Evolutionary conservation across 2,797 vertebrate genomes (phyloP), one percentile per base, ranked within the genome.

Genomic region (Girardinus metallicus): DNA sequence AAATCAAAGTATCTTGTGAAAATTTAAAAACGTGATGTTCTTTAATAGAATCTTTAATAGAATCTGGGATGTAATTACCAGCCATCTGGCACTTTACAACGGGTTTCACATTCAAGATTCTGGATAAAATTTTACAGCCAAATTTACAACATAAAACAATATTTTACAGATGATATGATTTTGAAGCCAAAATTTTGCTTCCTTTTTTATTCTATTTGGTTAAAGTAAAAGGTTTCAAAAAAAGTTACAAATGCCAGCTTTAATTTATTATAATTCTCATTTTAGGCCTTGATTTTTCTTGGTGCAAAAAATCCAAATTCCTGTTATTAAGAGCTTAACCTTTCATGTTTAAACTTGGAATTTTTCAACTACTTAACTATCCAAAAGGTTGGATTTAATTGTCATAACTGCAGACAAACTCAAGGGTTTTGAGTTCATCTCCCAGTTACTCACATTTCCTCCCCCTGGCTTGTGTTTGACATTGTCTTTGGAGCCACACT

Each of bases 401-500:
- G 79, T 89, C 85, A 90, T 88, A 93, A 92, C 89, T 90, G 86
- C 76, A 93, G 92, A 92, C 90, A 92, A 81, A 93, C 91, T 93
- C 91, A 91, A 91, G 87, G 89, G 83, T 82, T 77, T 88, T 88
- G 89, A 94, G 91, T 91, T 92, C 77, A 87, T 92, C 91, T 89
- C 85, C 80, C 80, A 73, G 84, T 89, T 88, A 97, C 97, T 97
- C 95, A 97, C 96, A 95, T 96, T 96, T 93, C 96, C 97, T 90
- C 97, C 97, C 91, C 96, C 95, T 0, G 97, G 95, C 84, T 87
- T 89, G 94, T 97, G 96, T 96, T 94, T 97, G 85, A 98, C 92
- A 95, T 97, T 98, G 94, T 95, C 96, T 96, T 97, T 98, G 95
- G 97, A 98, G 94, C 97, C 97, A 93, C 97, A 97, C 96, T 77